Conservation (phyloP, 2,113 vertebrate genomes). For the Cinclus mexicanus region DNA sequence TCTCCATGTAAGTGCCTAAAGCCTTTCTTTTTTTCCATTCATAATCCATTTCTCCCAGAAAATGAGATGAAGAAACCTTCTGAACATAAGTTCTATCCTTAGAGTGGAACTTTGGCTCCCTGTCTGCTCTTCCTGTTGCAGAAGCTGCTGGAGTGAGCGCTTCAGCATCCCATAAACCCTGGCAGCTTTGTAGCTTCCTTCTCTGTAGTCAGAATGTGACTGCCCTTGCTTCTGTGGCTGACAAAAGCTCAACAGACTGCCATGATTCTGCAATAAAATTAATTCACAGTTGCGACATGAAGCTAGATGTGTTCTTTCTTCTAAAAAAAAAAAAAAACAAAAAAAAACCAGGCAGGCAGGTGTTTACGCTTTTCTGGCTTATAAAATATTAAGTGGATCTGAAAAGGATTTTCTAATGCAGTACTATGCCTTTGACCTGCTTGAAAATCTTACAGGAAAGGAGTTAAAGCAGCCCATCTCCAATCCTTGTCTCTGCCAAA, state of each 20-base stretch:
- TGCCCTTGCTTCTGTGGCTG: not conserved
- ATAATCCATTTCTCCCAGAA: not conserved
- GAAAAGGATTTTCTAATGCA: not conserved
- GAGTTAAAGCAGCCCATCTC: not conserved
- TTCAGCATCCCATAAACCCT: not conserved
- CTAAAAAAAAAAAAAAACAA: not conserved
- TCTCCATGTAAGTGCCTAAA: not conserved
- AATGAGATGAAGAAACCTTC: not conserved
- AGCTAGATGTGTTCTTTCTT: not conserved
- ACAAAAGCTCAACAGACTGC: not conserved
- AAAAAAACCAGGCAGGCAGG: no score
- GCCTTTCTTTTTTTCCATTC: not conserved
- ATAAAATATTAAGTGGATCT: not conserved
- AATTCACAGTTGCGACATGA: not conserved
- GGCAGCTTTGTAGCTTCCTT: not conserved
- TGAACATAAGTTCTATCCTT: not conserved
- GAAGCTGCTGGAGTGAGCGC: not conserved
- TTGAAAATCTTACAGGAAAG: not conserved
- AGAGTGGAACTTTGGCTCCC: not conserved
- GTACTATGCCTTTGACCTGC: not conserved
- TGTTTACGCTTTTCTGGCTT: not conserved
- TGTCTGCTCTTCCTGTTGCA: not conserved
- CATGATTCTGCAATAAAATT: not conserved
- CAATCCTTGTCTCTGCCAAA: not conserved
- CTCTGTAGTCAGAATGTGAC: not conserved